These are phyloP conservation scores for Drosophila fuyamai DNA, from an alignment of 1,140 invertebrate species.

Conservation along the genomic window DNA sequence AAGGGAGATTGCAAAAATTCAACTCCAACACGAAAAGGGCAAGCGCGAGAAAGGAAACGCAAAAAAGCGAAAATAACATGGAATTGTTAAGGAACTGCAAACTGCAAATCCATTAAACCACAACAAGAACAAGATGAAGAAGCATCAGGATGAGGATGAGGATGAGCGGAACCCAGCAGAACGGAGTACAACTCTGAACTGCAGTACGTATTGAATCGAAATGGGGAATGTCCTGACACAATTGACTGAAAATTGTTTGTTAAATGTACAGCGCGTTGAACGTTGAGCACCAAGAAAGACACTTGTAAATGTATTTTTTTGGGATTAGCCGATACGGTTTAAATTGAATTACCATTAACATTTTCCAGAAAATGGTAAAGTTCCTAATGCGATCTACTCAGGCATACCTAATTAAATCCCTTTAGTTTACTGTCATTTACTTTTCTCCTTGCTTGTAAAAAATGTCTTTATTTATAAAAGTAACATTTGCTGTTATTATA, in stretches of 20 bases:
- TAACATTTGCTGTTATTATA: too few species aligned
- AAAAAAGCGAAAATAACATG: slow-evolving; percentile 79
- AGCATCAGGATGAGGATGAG: slow-evolving; percentile 3
- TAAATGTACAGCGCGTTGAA: slow-evolving; percentile 33
- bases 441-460: too few species aligned
- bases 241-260: slow-evolving; percentile 73
- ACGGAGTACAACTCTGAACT: slow-evolving; percentile 8
- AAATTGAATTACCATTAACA: neutral
- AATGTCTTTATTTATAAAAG: too few species aligned
- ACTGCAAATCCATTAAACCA: slow-evolving; percentile 82
- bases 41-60: slow-evolving; percentile 70
- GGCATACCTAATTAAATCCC: neutral
- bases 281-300: slow-evolving; percentile 17
- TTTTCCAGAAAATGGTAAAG: neutral
- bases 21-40: slow-evolving; percentile 73
- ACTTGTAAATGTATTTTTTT: slow-evolving; percentile 52
- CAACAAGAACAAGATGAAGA: slow-evolving; percentile 72
- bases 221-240: slow-evolving; percentile 37
- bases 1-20: slow-evolving; percentile 44
- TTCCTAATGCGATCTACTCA: too few species aligned
- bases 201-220: slow-evolving; percentile 17
- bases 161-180: slow-evolving; percentile 6
- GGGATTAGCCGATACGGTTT: slow-evolving; percentile 42
- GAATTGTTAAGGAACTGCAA: slow-evolving; percentile 80
- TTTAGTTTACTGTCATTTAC: too few species aligned